A percentile compares a stretch with the other conserved stretches of the same genome.
phyloP scores from a whole-genome alignment of 2,888 invertebrate genomes.

The Acleris emargana region DNA sequence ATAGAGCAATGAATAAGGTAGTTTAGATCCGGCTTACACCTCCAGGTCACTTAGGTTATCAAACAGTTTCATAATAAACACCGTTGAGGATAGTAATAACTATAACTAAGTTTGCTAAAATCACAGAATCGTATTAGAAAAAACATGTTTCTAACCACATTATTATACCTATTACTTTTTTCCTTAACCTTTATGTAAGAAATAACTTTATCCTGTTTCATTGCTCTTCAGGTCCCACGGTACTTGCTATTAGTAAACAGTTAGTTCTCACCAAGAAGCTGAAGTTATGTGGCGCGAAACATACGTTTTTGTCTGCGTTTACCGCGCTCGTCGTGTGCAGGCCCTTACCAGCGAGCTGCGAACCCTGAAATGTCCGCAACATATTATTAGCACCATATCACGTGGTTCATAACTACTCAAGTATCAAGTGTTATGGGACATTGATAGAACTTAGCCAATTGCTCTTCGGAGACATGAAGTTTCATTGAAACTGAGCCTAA shows the following conservation, averaged over 20 bases:
- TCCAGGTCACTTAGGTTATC: no score
- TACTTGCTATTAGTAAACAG: conserved; percentile 65
- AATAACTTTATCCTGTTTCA: conserved; percentile 44
- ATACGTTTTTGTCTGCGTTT: conserved; percentile 72
- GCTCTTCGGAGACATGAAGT: conserved; percentile 3
- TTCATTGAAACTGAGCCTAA: conserved; percentile 12
- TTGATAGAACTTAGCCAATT: conserved; percentile 15
- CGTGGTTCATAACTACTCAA: conserved; percentile 39
- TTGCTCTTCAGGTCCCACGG: conserved; percentile 38
- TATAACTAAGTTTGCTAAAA: background rate
- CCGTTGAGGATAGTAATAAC: no score
- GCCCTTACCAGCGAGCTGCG: conserved; percentile 69
- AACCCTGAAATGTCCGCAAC: conserved; percentile 60
- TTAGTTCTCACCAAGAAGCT: conserved; percentile 81
- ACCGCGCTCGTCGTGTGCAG: conserved; percentile 75
- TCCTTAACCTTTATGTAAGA: background rate
- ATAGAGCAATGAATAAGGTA: conserved; percentile 27
- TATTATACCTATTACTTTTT: no score
- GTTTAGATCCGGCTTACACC: no score
- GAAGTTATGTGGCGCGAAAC: conserved; percentile 66
- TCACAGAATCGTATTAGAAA: background rate
- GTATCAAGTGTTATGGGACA: conserved; percentile 20
- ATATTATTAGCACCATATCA: conserved; percentile 41
- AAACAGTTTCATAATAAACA: no score
- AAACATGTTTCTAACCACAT: no score